phyloP scores from a whole-genome alignment of 2,797 vertebrate species.

The Urocyon cinereoargenteus region DNA sequence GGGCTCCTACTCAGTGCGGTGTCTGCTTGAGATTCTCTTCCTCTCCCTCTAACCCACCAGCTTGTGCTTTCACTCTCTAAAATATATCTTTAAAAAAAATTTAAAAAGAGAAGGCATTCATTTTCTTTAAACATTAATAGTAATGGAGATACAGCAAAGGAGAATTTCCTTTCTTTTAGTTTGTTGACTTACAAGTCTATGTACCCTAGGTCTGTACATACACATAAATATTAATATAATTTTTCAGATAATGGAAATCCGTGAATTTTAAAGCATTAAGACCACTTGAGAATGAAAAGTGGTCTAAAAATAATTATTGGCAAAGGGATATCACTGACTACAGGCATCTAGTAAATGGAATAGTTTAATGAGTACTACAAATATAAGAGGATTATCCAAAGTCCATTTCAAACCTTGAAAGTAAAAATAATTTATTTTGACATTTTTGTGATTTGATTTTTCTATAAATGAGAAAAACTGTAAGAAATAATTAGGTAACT shows the following conservation, averaged over 20 bases:
- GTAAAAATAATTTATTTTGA: conserved; percentile 7
- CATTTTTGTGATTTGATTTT: conserved; percentile 6
- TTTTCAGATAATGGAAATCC: not conserved
- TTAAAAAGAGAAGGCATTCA: not conserved
- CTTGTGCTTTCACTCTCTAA: not conserved
- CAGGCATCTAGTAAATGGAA: not conserved
- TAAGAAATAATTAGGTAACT: not conserved
- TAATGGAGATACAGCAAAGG: not conserved
- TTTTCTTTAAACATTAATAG: not conserved
- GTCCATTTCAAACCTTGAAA: not conserved
- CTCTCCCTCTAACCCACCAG: not conserved
- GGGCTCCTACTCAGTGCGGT: not conserved
- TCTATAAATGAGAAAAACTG: not conserved
- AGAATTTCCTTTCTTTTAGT: conserved; percentile 28
- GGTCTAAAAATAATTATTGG: not conserved
- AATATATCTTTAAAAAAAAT: not conserved
- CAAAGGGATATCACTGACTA: not conserved
- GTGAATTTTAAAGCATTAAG: not conserved
- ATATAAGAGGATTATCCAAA: not conserved
- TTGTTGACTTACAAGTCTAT: not conserved
- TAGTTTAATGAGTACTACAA: not conserved
- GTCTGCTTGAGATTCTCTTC: not conserved
- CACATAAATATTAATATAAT: not conserved
- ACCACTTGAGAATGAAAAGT: not conserved
- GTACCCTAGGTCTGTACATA: not conserved